Evolutionary conservation across 2,888 invertebrate genomes (phyloP), one percentile per base, ranked within the genome.

Genomic region (Amiota mariae): DNA sequence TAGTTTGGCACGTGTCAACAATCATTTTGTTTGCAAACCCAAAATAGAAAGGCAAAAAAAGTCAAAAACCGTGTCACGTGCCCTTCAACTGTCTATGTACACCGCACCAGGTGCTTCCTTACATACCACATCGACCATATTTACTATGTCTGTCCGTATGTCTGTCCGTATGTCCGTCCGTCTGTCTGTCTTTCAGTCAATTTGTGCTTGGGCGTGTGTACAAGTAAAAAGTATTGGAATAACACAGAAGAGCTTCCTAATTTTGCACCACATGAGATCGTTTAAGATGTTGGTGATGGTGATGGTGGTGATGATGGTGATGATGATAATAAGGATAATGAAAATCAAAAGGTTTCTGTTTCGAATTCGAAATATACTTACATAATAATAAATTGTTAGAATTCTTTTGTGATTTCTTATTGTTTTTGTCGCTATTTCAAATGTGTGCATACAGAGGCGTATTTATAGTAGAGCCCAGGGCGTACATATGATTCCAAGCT

Each of bases 11-110:
- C 84, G 83, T 82, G 83, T 77, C 81, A 72, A 24, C 82, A 84
- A 80, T 83, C 70, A 70, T 70, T 57, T 61, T 63, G 74, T 70
- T 20, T 64, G 71, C 64, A 20, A 63, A 46, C 59, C 59, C 70
- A 15, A 70, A 74, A 68, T 74, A 51, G 68, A 72, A 13, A 66
- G 15, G 59, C 70, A 46, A 77, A 74, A 74, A 74, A 84, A 84
- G 83, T 84, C 83, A 82, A 81, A 78, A 76, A 74, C 77, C 78
- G 75, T 75, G 84, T 76, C 84, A 84, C 85, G 84, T 85, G 83
- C 70, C 36, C 36, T 36, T 36, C 36, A 36, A 36, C 20, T 57
- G 59, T 72, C 12, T 24, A 15, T 61, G 77, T 20, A 10, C 56
- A n/a, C 47, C 46, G 13, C 71, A 13, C 59, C 18, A 46, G 46